A percentile compares a stretch with the other conserved stretches of the same genome.
Evolutionary conservation across 2,797 vertebrate species (phyloP).

Genomic region (Pelochelys cantorii): DNA sequence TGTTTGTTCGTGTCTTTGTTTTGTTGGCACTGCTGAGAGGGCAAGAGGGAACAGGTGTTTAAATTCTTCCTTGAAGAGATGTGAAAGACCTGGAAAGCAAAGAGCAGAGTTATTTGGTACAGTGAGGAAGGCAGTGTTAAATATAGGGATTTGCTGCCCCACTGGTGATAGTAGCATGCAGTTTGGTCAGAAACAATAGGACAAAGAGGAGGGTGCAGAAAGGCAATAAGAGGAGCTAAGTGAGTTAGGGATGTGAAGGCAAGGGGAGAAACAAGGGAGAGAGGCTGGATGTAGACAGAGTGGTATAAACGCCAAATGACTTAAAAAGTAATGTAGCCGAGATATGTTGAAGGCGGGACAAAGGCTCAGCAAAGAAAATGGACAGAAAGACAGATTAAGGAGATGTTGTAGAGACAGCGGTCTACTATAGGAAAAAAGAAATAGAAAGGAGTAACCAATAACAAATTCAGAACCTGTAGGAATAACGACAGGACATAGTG

Average conservation of each 20-base stretch:
- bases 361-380: not conserved
- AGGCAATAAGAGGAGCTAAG: not conserved
- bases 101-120: not conserved
- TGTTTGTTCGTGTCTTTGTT: accelerated
- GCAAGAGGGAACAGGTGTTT: not conserved
- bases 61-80: not conserved
- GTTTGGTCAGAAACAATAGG: not conserved
- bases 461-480: not conserved
- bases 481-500: no score
- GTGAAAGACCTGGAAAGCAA: not conserved
- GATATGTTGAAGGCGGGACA: not conserved
- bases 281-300: not conserved
- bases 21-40: not conserved
- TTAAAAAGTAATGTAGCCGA: not conserved
- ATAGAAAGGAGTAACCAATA: not conserved
- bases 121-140: not conserved
- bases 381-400: not conserved
- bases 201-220: not conserved
- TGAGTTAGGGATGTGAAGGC: not conserved
- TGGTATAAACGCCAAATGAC: not conserved
- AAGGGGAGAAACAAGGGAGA: not conserved
- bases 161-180: accelerated
- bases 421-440: not conserved
- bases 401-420: not conserved
- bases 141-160: not conserved